Conservation (phyloP, 2,888 invertebrate genomes). For the Scaptomyza reducta region DNA sequence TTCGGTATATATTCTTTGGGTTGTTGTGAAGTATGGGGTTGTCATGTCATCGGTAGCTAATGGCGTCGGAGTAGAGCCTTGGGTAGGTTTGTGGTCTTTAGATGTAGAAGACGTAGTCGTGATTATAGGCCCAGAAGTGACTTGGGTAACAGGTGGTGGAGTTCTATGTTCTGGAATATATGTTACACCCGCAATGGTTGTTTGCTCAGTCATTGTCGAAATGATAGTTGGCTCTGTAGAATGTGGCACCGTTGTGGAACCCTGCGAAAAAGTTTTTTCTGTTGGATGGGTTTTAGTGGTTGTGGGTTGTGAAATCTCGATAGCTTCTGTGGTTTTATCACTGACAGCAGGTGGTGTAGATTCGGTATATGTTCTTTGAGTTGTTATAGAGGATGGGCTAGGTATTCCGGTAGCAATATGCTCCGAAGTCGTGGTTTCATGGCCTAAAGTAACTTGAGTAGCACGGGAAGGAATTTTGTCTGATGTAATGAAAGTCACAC, state of each 20-base stretch:
- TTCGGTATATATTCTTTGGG: background rate
- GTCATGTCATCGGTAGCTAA: background rate
- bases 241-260: background rate
- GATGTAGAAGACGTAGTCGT: too few relatives aligned
- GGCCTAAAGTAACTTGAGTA: background rate
- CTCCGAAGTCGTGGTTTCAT: background rate
- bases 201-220: background rate
- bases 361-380: too few relatives aligned
- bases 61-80: too few relatives aligned
- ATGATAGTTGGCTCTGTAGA: background rate
- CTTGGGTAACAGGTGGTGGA: background rate
- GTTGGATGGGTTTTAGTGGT: background rate
- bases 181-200: background rate
- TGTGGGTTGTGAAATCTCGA: background rate
- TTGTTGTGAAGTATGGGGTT: background rate
- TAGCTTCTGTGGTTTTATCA: background rate
- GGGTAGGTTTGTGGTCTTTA: too few relatives aligned
- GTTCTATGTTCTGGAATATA: too few relatives aligned
- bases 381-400: too few relatives aligned
- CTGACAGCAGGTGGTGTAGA: too few relatives aligned
- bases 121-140: background rate
- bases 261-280: background rate
- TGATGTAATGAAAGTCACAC: background rate
- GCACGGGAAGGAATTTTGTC: background rate
- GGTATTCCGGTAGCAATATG: background rate